These are phyloP conservation scores for Hyperopisus bebe DNA, from an alignment of 2,113 vertebrate species.

Conservation along the genomic window DNA sequence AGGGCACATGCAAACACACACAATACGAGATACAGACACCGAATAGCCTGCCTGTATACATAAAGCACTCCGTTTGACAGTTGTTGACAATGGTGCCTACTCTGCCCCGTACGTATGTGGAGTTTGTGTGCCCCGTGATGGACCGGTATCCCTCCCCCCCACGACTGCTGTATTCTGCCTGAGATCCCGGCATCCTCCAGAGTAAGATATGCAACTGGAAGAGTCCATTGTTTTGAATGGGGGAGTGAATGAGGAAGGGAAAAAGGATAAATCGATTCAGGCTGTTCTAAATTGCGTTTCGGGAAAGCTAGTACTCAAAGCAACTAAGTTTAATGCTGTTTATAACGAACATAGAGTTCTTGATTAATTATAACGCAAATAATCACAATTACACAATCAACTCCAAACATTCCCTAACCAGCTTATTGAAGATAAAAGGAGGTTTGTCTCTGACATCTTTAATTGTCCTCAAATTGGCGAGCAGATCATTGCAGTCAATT, in stretches of 20 bases:
- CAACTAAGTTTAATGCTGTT: neutral
- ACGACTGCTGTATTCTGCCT: neutral
- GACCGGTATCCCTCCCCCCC: neutral
- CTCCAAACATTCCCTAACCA: neutral
- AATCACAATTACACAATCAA: neutral
- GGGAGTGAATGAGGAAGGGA: neutral
- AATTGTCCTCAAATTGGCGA: neutral
- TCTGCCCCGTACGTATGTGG: neutral
- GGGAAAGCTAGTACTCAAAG: neutral
- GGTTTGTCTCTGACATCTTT: neutral
- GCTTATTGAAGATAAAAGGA: neutral
- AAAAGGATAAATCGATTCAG: neutral
- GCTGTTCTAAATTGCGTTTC: neutral
- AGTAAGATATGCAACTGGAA: neutral
- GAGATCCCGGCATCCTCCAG: neutral
- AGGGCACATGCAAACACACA: neutral
- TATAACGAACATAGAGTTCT: neutral
- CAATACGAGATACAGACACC: neutral
- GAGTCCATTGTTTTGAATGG: neutral
- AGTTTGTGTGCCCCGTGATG: neutral
- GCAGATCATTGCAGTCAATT: constrained; percentile 21
- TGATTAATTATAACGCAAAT: neutral
- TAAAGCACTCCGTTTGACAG: neutral
- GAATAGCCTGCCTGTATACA: neutral
- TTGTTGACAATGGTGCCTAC: neutral